Base-by-base conservation (phyloP, 2,113 vertebrate species). In the Cromileptes altivelis region DNA sequence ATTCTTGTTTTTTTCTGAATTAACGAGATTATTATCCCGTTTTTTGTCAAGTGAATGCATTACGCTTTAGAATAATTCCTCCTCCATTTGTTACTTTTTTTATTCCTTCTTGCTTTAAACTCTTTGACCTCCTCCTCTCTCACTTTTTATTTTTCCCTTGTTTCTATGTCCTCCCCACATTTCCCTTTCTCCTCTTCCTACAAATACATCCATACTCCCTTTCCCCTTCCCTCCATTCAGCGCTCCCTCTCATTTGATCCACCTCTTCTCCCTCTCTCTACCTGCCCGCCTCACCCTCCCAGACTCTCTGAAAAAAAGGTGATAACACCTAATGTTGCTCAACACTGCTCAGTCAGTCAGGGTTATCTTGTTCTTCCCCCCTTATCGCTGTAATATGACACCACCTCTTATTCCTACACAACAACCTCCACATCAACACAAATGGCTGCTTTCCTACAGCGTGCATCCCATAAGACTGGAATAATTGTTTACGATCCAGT, bases 341-440 rank as follows among this genome's bases (percentile, higher is more conserved):
- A 21, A 49, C 3, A 15, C 57, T 57, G 57, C 80, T 90, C 90
- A 87, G 56, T 88, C 82, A 87, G 86, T 89, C 85, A 77, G 83
- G 79, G 90, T 94, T 95, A 95, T 95, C 94, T 90, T 92, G 91
- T 88, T 90, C 82, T 82, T 87, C 58, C 49, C 40, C 49, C 21
- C 82, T 92, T 94, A 94, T 94, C 92, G 9, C 63, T 88, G 85
- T 91, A 88, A 92, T 87, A 82, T 88, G 86, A 93, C 89, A 91
- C 91, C 88, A 62, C 82, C 87, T 91, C 82, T 92, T 93, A 85
- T 90, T 90, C 84, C 79, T 75, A 62, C 75, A 81, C 64, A 91
- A 85, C 87, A 77, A 71, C 80, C 69, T 63, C 58, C 71, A 82
- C 61, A 56, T 70, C 21, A 60, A 79, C 55, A 76, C 50, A 61